Conservation (phyloP, 2,888 invertebrate species). For the Sinohyriopsis cumingii region DNA sequence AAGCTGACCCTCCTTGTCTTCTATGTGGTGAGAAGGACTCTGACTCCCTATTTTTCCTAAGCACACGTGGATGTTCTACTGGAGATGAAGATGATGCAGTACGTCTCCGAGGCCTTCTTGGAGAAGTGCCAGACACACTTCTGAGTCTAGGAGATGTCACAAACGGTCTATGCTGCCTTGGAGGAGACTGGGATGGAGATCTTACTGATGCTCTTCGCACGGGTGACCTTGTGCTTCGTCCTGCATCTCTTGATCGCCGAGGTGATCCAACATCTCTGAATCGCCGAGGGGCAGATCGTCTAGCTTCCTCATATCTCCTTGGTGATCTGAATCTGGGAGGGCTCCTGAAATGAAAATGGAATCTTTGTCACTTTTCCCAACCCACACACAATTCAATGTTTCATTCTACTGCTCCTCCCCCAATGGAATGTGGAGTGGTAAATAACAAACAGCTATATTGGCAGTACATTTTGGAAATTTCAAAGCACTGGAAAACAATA, state of each 20-base stretch:
- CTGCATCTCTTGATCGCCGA: background rate
- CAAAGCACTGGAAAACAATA: no score
- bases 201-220: slow-evolving; percentile 5
- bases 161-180: background rate
- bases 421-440: no score
- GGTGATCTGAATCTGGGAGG: slow-evolving; percentile 24
- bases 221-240: slow-evolving; percentile 5
- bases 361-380: background rate
- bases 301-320: slow-evolving; percentile 1
- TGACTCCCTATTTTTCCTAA: background rate
- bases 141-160: slow-evolving; percentile 5
- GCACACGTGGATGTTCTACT: background rate
- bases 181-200: background rate
- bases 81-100: background rate
- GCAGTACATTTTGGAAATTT: no score
- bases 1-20: background rate
- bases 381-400: no score
- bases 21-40: slow-evolving; percentile 3
- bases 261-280: slow-evolving; percentile 2
- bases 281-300: slow-evolving; percentile 5
- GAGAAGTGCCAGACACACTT: slow-evolving; percentile 2
- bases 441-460: no score
- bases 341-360: slow-evolving; percentile 17
- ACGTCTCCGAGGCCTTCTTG: slow-evolving; percentile 6
- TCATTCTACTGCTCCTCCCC: no score